Evolutionary conservation across 2,113 vertebrate species (phyloP), one percentile per base, ranked within the genome.

Genomic region (Orcinus orca): DNA sequence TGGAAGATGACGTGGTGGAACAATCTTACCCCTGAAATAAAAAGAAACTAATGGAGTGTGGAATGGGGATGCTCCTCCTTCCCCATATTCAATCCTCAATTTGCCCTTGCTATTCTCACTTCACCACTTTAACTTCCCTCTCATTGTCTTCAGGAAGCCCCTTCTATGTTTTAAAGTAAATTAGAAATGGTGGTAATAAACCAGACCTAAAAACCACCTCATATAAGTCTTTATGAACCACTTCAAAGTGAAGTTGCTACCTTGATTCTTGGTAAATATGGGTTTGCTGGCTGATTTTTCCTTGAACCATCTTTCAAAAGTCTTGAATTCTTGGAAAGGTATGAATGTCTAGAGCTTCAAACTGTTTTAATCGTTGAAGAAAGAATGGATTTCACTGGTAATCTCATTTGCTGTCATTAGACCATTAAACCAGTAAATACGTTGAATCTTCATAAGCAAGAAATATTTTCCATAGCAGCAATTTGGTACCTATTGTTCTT

Each of bases 361-460:
- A 74, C 41, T 87, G 53, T 53, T 95, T 89, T 90, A 77, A 71
- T 88, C 73, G 80, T 70, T 79, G 50, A 92, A 95, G 67, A 63
- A 92, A 92, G 68, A 79, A 44, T 84, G 29, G 20, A 36, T 92
- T 96, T 96, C 38, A 33, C 26, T 50, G 70, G n/a, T 44, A 92
- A 36, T 83, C 12, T 73, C 55, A 93, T 90, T 84, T 97, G 92
- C 26, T 82, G 38, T 31, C 38, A 58, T 90, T 83, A 80, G 90
- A 41, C 3, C 31, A 36, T 9, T 71, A 26, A 87, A 71, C 47
- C 62, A 88, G 38, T 63, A 82, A 44, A 88, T 83, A 82, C 29
- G 15, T 47, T 91, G 73, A 87, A 77, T 88, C 44, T 85, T 88
- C 5, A 44, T 87, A 96, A 94, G 76, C 90, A 94, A 93, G 8